phyloP scores from a whole-genome alignment of 1,140 invertebrate species.

The Protaetia brevitarsis region DNA sequence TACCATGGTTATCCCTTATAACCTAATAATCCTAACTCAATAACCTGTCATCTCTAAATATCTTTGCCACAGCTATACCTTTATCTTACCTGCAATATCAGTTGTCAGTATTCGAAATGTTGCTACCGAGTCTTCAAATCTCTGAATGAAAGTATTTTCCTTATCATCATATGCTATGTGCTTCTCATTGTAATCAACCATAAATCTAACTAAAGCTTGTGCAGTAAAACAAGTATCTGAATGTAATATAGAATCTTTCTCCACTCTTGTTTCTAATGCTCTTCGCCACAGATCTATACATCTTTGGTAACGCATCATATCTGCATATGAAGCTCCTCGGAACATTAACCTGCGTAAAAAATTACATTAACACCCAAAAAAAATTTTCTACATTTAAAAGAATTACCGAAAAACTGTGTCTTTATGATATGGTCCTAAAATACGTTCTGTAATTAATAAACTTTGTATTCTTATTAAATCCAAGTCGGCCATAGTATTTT shows the following conservation, averaged over 20 bases:
- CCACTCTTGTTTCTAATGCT: conserved; percentile 73
- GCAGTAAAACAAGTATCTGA: conserved; percentile 78
- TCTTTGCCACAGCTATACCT: too few species aligned
- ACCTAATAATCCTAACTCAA: too few species aligned
- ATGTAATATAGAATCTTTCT: conserved; percentile 65
- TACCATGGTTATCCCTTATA: too few species aligned
- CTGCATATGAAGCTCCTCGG: conserved; percentile 82
- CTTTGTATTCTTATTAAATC: conserved; percentile 81
- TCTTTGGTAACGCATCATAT: conserved; percentile 76
- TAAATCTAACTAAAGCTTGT: conserved; percentile 73
- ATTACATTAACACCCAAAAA: not conserved
- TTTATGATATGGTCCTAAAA: conserved; percentile 77
- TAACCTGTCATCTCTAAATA: too few species aligned
- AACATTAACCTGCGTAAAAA: conserved; percentile 50
- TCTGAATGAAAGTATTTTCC: conserved; percentile 55
- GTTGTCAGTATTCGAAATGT: conserved; percentile 66
- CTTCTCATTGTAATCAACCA: conserved; percentile 74
- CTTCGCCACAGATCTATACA: conserved; percentile 84
- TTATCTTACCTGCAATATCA: conserved; percentile 51
- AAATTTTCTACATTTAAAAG: not conserved
- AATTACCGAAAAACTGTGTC: conserved; percentile 75
- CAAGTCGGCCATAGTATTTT: conserved; percentile 67
- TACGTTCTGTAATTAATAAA: conserved; percentile 76
- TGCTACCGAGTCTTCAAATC: conserved; percentile 68
- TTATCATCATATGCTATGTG: conserved; percentile 53